Conservation (phyloP, 92 coral and sea anemone species). For the Zoanthus gigantus region DNA sequence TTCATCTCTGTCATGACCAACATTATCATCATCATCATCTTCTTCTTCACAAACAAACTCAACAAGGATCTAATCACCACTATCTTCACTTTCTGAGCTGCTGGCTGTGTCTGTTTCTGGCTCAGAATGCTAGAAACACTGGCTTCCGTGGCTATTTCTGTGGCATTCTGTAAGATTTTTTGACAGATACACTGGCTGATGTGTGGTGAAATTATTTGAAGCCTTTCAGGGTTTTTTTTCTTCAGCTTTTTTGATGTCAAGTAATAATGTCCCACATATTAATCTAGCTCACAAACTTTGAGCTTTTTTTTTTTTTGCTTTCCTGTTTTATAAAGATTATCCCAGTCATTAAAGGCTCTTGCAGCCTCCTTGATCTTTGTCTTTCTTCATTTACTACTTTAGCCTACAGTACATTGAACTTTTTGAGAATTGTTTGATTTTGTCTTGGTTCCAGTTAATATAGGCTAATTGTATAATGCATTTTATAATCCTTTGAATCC, state of each 20-base stretch:
- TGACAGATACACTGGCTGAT: not conserved
- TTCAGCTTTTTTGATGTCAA: not conserved
- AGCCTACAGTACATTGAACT: constrained; percentile 22
- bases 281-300: not conserved
- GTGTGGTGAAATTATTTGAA: not conserved
- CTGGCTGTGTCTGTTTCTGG: not conserved
- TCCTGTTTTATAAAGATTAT: too few relatives aligned
- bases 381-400: constrained; percentile 28
- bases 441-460: constrained; percentile 6
- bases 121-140: not conserved
- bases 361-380: constrained; percentile 31
- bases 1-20: not conserved
- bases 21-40: not conserved
- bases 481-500: not conserved
- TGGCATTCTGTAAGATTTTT: not conserved
- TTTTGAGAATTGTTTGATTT: constrained; percentile 44
- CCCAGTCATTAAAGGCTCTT: not conserved
- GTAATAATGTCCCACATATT: not conserved
- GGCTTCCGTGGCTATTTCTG: not conserved
- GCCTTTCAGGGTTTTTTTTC: not conserved
- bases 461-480: not conserved
- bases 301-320: not conserved
- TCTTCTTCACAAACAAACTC: not conserved
- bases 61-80: not conserved
- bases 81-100: not conserved